Base-by-base conservation (phyloP, 2,888 invertebrate species). In the Capitulum mitella region DNA sequence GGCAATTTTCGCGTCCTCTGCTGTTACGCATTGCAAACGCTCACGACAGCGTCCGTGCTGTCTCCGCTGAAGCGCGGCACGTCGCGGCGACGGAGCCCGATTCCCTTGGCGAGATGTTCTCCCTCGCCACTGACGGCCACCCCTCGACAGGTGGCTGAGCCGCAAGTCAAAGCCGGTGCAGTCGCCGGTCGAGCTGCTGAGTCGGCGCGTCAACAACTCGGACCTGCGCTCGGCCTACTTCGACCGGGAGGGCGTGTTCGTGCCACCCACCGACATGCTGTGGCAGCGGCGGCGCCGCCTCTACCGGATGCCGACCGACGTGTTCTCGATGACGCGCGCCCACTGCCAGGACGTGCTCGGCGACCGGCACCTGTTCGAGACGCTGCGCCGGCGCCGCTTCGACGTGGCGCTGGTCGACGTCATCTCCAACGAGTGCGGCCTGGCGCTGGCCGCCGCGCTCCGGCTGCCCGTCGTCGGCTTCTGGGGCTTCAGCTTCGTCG, bases 401-500 rank as follows among this genome's bases (percentile, higher is more conserved):
- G 83, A 83, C 40, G 80, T 84, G 26, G 84, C 84, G 61, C 82
- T 84, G 40, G 83, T 84, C 78, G 84, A 84, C 80, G 80, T 84
- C 77, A 80, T 84, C 46, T 83, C 83, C 79, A 85, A 84, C 79
- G 84, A 83, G 79, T 84, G 84, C 80, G 83, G 84, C 26, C 80
- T 85, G 34, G 84, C 84, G 0, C 79, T 85, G 29, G 82, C 83
- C 12, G 81, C 83, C 77, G 82, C 82, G 40, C 81, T 84, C 16
- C 81, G 81, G 26, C 81, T 84, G 26, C 84, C 84, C n/a, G 81
- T 83, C 14, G 83, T 84, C 29, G 84, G 83, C 22, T 85, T 84
- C 81, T 85, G 84, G 84, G 84, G 84, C 2, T 84, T 84, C 78
- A 83, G 83, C 19, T 84, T 83, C 77, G 83, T 83, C 43, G 83